phyloP scores from a whole-genome alignment of 2,888 invertebrate species.

The Anoncus sp. region DNA sequence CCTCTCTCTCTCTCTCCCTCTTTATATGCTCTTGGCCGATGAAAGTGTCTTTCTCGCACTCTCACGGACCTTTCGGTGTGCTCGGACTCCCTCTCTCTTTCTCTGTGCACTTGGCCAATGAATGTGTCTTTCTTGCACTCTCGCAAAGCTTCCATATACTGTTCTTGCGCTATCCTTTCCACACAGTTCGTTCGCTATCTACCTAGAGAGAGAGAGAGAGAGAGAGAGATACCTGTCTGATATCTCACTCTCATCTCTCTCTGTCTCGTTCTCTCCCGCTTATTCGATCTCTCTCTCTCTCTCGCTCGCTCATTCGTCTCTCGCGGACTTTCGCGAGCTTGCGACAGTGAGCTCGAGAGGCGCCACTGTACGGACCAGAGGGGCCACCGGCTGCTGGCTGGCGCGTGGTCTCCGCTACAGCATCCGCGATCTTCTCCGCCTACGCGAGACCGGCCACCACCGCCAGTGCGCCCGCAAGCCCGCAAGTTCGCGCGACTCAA shows the following conservation, averaged over 20 bases:
- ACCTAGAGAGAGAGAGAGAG: constrained; percentile 4
- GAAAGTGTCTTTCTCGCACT: constrained; percentile 50
- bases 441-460: constrained; percentile 81
- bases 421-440: constrained; percentile 83
- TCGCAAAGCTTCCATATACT: constrained; percentile 26
- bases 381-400: constrained; percentile 76
- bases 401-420: constrained; percentile 80
- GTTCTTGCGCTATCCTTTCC: constrained; percentile 42
- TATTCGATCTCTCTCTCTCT: constrained; percentile 19
- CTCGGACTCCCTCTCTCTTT: constrained; percentile 32
- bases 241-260: constrained; percentile 8
- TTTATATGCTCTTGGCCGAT: constrained; percentile 4
- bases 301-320: constrained; percentile 18
- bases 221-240: constrained; percentile 7
- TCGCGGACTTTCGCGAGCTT: constrained; percentile 74
- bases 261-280: constrained; percentile 20
- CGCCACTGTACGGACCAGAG: constrained; percentile 81
- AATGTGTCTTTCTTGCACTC: constrained; percentile 38
- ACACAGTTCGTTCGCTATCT: constrained; percentile 15
- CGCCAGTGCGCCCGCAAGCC: constrained; percentile 83
- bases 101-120: constrained; percentile 16
- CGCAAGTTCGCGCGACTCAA: constrained; percentile 81
- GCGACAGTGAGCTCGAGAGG: constrained; percentile 75
- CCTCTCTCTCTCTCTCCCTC: constrained; percentile 43
- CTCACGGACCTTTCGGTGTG: constrained; percentile 50